Base-by-base conservation (phyloP, 2,797 vertebrate species). In the Sylvia borin region DNA sequence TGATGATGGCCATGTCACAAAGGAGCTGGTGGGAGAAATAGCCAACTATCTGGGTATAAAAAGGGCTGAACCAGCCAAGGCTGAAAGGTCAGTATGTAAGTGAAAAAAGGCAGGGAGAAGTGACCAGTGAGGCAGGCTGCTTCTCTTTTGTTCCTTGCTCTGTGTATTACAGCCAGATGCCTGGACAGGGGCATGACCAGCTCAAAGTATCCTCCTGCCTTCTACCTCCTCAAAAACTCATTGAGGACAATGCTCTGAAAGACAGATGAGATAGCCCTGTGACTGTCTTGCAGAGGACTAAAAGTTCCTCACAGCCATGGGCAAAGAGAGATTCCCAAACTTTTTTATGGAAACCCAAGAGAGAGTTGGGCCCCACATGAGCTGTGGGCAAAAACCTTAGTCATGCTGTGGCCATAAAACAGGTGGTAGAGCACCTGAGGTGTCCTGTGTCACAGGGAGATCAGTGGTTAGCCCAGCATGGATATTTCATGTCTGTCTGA, bases 1-100 rank as follows among this genome's bases (percentile, higher is more conserved):
- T 64, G 14, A 10, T 20, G 18, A 43, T 36, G 34, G 10, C 18
- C 32, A 4, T 7, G 22, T 36, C 29, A 29, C 2, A 2, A 4
- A 6, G 20, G 4, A 7, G 9, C 2, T 40, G 12, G 19, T 48
- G 38, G 64, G 21, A 58, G 0, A 7, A 11, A 38, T 2, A 19
- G 32, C 9, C 5, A 40, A 67, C 36, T 36, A 11, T 11, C 1
- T 40, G 7, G 22, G 2, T 10, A 18, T 27, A 7, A 34, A 67
- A 47, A 5, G 9, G 6, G 24, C 48, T 71, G 17, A 25, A 36
- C 13, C 17, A 42, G 20, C 20, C 42, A 40, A 61, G 24, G 32
- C 7, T 51, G 14, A 15, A 15, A 64, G 34, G 14, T 22, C 6
- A 7, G 14, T 18, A 24, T 16, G 11, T 12, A 45, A 1, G 1